phyloP scores from a whole-genome alignment of 2,888 invertebrate species.

The Syrista parreyssii region DNA sequence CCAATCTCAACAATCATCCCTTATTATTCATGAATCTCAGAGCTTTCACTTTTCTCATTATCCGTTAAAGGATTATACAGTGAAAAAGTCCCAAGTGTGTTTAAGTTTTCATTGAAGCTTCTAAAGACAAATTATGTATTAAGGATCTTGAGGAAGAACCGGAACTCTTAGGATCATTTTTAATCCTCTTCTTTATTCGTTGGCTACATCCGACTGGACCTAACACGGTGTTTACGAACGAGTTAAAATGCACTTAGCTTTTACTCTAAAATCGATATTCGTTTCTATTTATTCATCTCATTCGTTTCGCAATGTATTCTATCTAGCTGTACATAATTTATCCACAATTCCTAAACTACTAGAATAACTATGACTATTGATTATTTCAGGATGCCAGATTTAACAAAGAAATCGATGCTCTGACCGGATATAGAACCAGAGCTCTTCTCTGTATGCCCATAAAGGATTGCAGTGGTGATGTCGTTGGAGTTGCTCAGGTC shows the following conservation, averaged over 20 bases:
- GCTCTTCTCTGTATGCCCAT: constrained; percentile 96
- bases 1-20: background rate
- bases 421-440: constrained; percentile 93
- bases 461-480: constrained; percentile 92
- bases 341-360: background rate
- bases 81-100: background rate
- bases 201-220: background rate
- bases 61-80: background rate
- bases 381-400: constrained; percentile 82
- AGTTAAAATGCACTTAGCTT: background rate
- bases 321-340: background rate
- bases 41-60: background rate
- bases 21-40: background rate
- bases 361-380: background rate
- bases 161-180: background rate
- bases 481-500: constrained; percentile 97
- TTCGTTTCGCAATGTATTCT: background rate
- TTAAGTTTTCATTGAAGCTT: background rate
- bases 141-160: background rate
- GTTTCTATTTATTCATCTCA: background rate
- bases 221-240: background rate
- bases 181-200: background rate
- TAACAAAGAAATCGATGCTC: constrained; percentile 92
- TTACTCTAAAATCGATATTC: background rate
- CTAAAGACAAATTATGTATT: background rate